Evolutionary conservation across 2,113 vertebrate species (phyloP).

Genomic region (Gulo gulo): DNA sequence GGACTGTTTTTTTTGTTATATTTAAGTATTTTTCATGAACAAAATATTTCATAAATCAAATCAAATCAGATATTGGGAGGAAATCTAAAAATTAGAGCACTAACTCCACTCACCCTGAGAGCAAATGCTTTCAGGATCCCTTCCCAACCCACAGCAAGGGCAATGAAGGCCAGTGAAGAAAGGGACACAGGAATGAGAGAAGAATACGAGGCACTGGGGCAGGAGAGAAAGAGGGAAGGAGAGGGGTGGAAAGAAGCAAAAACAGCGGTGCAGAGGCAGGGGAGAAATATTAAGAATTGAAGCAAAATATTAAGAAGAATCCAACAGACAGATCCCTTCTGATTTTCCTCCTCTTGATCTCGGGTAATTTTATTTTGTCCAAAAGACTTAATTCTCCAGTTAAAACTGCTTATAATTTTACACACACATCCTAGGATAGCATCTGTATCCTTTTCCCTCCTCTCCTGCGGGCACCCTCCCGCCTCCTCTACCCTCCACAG

Average conservation of each 20-base stretch:
- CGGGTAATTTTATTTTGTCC: constrained; percentile 34
- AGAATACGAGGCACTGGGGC: neutral
- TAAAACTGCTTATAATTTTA: neutral
- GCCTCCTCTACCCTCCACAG: neutral
- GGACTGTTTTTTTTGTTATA: neutral
- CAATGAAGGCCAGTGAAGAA: neutral
- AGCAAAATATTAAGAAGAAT: neutral
- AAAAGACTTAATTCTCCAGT: neutral
- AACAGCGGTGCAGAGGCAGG: neutral
- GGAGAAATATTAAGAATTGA: neutral
- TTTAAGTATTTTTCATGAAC: neutral
- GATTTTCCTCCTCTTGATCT: neutral
- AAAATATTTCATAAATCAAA: neutral
- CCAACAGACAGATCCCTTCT: neutral
- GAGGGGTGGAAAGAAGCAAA: neutral
- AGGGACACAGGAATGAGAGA: too few relatives aligned
- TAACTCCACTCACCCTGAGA: neutral
- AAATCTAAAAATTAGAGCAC: neutral
- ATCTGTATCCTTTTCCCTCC: neutral
- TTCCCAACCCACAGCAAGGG: neutral
- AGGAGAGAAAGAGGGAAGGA: neutral
- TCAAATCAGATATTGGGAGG: neutral
- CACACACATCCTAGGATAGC: neutral
- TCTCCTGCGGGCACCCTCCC: too few relatives aligned
- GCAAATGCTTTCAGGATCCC: neutral